Percentiles rank a stretch among this genome's conserved stretches.
phyloP scores from a whole-genome alignment of 2,113 vertebrate genomes.

The Ciconia boyciana region DNA sequence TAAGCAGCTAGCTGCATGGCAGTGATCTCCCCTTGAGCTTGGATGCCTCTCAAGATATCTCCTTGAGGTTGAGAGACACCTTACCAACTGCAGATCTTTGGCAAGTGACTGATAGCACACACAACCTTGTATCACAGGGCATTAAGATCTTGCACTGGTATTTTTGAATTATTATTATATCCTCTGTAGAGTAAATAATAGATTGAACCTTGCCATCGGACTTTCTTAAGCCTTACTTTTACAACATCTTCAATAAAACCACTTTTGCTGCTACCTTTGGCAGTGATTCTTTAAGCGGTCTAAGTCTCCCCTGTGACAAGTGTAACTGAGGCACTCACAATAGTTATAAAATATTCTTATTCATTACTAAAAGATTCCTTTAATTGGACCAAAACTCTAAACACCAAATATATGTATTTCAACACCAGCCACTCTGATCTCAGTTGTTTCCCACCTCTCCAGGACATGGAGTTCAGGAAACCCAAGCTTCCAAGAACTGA shows the following conservation, averaged over 20 bases:
- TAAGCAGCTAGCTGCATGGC: not conserved
- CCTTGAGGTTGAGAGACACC: not conserved
- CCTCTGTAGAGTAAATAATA: not conserved
- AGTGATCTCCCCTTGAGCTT: not conserved
- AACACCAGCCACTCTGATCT: not conserved
- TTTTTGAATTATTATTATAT: not conserved
- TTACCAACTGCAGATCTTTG: not conserved
- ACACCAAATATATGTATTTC: not conserved
- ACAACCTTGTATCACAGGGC: not conserved
- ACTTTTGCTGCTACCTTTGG: not conserved
- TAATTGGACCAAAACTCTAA: not conserved
- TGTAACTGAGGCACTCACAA: not conserved
- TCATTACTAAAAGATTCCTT: not conserved
- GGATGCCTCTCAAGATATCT: not conserved
- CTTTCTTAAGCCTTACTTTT: not conserved
- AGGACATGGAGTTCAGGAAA: not conserved
- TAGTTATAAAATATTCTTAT: not conserved
- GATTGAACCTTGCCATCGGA: not conserved
- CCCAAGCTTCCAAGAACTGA: not conserved
- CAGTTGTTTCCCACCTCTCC: not conserved
- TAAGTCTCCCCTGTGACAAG: not conserved
- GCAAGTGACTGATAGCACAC: rapidly evolving
- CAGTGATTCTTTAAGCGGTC: rapidly evolving
- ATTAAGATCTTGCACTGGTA: not conserved
- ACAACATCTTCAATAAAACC: not conserved